Evolutionary conservation across 2,888 invertebrate species (phyloP).

Genomic region (Netelia fuscicornis): DNA sequence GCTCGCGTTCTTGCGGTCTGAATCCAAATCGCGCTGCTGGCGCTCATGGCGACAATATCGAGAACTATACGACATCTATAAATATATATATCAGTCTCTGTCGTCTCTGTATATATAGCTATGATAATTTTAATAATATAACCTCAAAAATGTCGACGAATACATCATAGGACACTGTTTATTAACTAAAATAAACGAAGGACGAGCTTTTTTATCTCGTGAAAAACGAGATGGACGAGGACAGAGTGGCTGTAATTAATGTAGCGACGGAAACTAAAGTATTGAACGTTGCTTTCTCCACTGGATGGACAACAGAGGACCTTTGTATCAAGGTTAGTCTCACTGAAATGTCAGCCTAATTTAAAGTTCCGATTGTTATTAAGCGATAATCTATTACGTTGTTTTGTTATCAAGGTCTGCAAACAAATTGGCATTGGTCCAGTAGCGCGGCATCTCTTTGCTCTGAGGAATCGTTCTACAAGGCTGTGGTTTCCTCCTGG

Average conservation of each 20-base stretch:
- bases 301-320: slow-evolving; percentile 79
- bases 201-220: slow-evolving; percentile 12
- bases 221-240: slow-evolving; percentile 77
- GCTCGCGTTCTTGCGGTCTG: slow-evolving; percentile 34
- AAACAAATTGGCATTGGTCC: slow-evolving; percentile 91
- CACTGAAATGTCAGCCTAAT: slow-evolving; percentile 18
- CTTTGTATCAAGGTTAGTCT: slow-evolving; percentile 80
- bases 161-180: slow-evolving; percentile 8
- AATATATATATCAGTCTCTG: neutral
- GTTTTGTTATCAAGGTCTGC: slow-evolving; percentile 86
- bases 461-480: slow-evolving; percentile 88
- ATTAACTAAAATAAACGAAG: slow-evolving; percentile 35
- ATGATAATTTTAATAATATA: slow-evolving; percentile 33
- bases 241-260: slow-evolving; percentile 76
- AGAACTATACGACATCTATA: neutral
- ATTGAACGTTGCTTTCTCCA: slow-evolving; percentile 74
- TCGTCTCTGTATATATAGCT: no score
- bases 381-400: neutral
- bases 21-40: neutral
- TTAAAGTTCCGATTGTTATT: slow-evolving; percentile 10
- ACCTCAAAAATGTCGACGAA: slow-evolving; percentile 53
- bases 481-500: slow-evolving; percentile 90
- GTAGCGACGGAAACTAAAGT: slow-evolving; percentile 78
- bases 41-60: slow-evolving; percentile 1
- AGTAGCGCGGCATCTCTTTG: slow-evolving; percentile 91